A percentile compares a stretch with the other conserved stretches of the same genome.
These are phyloP conservation scores for Oryzaephilus surinamensis DNA, from an alignment of 1,140 invertebrate genomes.

Conservation along the genomic window DNA sequence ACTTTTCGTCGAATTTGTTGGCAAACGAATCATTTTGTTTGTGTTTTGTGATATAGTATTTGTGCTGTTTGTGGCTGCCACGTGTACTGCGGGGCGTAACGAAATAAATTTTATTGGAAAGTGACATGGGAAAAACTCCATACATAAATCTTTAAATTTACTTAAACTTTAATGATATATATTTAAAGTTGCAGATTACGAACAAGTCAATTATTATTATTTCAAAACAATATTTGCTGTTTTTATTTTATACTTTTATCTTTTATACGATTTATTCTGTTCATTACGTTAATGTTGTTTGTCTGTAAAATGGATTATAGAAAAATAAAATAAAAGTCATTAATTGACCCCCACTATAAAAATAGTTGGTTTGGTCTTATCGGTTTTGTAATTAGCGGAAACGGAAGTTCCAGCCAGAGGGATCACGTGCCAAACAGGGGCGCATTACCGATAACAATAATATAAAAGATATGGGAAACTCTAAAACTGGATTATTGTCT, in stretches of 20 bases:
- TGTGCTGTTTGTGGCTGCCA: no score
- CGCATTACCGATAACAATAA: constrained; percentile 8
- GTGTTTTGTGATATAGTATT: no score
- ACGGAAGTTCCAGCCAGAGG: constrained; percentile 4
- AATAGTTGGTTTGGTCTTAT: constrained; percentile 9
- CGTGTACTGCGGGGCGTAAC: constrained; percentile 9
- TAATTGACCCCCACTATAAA: constrained; percentile 8
- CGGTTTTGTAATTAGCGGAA: constrained; percentile 8
- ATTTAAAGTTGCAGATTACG: no score
- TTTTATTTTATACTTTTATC: neutral
- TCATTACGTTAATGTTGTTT: no score
- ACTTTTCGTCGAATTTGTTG: constrained; percentile 7
- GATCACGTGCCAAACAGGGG: constrained; percentile 4
- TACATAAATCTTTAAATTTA: neutral
- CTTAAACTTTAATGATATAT: constrained; percentile 1
- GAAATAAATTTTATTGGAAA: constrained; percentile 7
- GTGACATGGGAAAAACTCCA: constrained; percentile 6
- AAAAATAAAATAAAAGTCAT: neutral
- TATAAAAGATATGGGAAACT: constrained; percentile 7
- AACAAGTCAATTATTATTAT: constrained; percentile 7
- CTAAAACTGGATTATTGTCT: no score
- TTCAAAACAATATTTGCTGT: neutral
- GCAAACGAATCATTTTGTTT: constrained; percentile 5
- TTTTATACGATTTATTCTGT: neutral
- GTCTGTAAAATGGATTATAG: no score